Evolutionary conservation across 2,113 vertebrate species (phyloP).

Genomic region (Labeo rohita): DNA sequence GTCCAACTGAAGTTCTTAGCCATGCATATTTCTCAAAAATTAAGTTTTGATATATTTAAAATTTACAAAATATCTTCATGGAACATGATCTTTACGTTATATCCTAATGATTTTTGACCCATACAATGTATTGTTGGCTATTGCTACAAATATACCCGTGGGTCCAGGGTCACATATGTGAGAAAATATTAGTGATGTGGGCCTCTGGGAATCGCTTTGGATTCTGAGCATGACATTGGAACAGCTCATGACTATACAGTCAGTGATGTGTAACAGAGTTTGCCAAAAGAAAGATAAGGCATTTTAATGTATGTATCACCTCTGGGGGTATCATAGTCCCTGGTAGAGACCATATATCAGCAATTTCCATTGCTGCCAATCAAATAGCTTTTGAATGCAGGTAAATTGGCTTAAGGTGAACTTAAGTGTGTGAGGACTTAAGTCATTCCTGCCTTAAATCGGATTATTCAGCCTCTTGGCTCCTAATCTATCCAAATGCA

Average conservation of each 20-base stretch:
- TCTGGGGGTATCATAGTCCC: slow-evolving; percentile 61
- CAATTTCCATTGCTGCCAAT: slow-evolving; percentile 69
- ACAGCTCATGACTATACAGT: slow-evolving; percentile 30
- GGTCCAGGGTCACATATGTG: no score
- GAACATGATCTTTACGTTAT: no score
- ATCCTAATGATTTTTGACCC: no score
- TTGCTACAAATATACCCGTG: no score
- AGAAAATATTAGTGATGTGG: slow-evolving; percentile 27
- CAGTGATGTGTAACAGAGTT: slow-evolving; percentile 55
- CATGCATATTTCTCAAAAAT: no score
- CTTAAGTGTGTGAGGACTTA: slow-evolving; percentile 73
- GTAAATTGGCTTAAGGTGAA: slow-evolving; percentile 79
- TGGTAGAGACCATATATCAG: slow-evolving; percentile 64
- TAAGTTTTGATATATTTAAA: no score
- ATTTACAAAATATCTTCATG: no score
- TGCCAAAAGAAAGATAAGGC: slow-evolving; percentile 54
- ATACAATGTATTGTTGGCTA: no score
- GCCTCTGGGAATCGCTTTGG: slow-evolving; percentile 15
- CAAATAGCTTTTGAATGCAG: slow-evolving; percentile 73
- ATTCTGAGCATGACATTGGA: slow-evolving; percentile 14
- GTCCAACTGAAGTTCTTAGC: no score
- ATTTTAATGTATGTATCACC: slow-evolving; percentile 62
- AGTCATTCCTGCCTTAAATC: slow-evolving; percentile 74
- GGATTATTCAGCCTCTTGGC: slow-evolving; percentile 71
- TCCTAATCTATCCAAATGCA: slow-evolving; percentile 69